Base-by-base conservation (phyloP, 30 jellyfish, hydroid and myxozoan species). In the Aurelia sp. region DNA sequence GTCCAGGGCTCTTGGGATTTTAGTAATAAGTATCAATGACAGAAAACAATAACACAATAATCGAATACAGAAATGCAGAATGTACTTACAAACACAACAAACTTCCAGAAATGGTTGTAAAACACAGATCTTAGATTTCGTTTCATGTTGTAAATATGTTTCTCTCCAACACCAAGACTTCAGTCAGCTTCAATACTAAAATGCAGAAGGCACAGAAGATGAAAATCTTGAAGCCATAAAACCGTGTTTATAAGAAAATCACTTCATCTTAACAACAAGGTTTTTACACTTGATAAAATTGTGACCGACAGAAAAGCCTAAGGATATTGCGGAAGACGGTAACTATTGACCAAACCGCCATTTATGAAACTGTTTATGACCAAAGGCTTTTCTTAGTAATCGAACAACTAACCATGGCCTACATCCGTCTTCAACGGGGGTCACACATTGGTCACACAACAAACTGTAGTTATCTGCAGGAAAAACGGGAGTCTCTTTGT, bases 21-120 rank as follows among this genome's bases (percentile, higher is more conserved):
- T 13, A 66, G 41, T 21, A 4, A 9, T 5, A 69, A 20, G 80
- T 0, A 27, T 35, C 24, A 10, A n/a, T 40, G 6, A 16, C 16
- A 35, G 38, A 40, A 18, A 41, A 11, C 50, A 72, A 47, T 21
- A 4, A 51, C 38, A 2, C 4, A 58, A 41, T 50, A 76, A 4
- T 40, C 51, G 51, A 40, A 40, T 4, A 8, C 15, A 17, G 38
- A 21, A 51, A 76, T 20, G 72, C 30, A 60, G 80, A 27, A 65
- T 7, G 35, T 74, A 84, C 93, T 84, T 73, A 84, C 93, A 27
- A 73, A 59, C 8, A 84, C 55, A 52, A 48, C 55, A 4, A 73
- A 9, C 57, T 84, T 84, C 87, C 93, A 84, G 31, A 77, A 5
- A 31, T 84, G 88, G 52, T 84, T 84, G 88, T 84, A 52, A 22